phyloP scores from a whole-genome alignment of 2,888 invertebrate genomes.

The Charanyca ferruginea region DNA sequence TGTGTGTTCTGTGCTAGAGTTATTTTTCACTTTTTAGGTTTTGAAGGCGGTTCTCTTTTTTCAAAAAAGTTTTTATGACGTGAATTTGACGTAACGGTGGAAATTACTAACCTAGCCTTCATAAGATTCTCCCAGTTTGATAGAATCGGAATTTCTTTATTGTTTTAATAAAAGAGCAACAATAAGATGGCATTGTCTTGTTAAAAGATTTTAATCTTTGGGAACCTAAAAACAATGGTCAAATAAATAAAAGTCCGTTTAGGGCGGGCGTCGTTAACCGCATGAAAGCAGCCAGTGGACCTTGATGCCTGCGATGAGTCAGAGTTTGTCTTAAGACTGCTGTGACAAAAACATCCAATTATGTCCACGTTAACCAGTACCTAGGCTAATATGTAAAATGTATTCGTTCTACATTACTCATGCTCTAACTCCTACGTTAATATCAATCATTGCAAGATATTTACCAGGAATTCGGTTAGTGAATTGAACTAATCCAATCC shows the following conservation, averaged over 20 bases:
- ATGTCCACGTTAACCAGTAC: conserved; percentile 62
- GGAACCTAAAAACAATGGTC: conserved; percentile 48
- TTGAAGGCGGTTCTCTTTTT: no score
- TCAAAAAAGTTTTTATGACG: no score
- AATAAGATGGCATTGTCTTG: conserved; percentile 18
- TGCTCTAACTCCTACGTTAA: conserved; percentile 55
- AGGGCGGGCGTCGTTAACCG: conserved; percentile 56
- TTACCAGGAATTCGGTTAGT: conserved; percentile 53
- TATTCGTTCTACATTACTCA: conserved; percentile 65
- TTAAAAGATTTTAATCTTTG: conserved; percentile 38
- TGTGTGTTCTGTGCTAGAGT: no score
- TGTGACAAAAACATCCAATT: conserved; percentile 74
- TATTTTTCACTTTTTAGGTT: no score
- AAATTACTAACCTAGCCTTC: conserved; percentile 42
- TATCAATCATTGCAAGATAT: conserved; percentile 60
- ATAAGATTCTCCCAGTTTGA: conserved; percentile 25
- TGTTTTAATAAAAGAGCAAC: conserved; percentile 17
- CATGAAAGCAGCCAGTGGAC: conserved; percentile 56
- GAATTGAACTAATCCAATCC: conserved; percentile 44
- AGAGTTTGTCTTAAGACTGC: conserved; percentile 62
- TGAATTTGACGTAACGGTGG: conserved; percentile 45
- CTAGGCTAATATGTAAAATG: conserved; percentile 42
- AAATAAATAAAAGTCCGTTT: conserved; percentile 60
- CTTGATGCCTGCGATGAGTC: conserved; percentile 72
- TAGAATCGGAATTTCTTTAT: conserved; percentile 20